A percentile compares a stretch with the other conserved stretches of the same genome.
Evolutionary conservation across 2,797 vertebrate genomes (phyloP).

Genomic region (Tragopan temminckii): DNA sequence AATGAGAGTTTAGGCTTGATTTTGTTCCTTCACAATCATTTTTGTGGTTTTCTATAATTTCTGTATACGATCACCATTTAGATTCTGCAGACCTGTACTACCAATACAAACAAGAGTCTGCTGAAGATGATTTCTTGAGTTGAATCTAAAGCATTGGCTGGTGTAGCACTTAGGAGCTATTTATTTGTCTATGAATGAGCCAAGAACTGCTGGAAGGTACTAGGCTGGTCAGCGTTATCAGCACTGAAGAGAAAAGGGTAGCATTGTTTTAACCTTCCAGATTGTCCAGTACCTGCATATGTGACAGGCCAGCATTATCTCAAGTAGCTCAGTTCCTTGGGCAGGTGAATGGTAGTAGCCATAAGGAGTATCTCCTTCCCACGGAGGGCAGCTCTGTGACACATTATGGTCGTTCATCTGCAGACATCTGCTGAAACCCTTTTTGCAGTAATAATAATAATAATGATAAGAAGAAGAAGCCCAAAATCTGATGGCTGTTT

Average conservation of each 20-base stretch:
- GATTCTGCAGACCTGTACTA: neutral
- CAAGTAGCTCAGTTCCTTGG: neutral
- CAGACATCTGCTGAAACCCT: neutral
- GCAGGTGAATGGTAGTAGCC: neutral
- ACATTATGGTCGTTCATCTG: neutral
- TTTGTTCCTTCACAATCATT: neutral
- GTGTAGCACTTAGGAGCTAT: neutral
- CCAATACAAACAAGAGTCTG: neutral
- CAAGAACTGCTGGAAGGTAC: neutral
- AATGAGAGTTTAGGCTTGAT: neutral
- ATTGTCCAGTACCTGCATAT: neutral
- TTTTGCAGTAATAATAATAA: neutral
- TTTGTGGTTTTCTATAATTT: neutral
- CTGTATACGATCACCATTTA: neutral
- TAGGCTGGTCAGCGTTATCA: neutral
- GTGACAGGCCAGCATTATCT: neutral
- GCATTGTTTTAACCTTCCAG: neutral
- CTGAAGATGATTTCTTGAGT: neutral
- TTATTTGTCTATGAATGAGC: neutral
- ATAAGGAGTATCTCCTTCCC: neutral
- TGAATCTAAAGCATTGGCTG: neutral
- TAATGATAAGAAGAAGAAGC: neutral
- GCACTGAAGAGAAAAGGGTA: neutral
- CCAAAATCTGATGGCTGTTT: neutral
- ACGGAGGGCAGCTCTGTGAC: neutral